Conservation (phyloP, 2,888 invertebrate genomes). For the Leptinotarsa haldemani region DNA sequence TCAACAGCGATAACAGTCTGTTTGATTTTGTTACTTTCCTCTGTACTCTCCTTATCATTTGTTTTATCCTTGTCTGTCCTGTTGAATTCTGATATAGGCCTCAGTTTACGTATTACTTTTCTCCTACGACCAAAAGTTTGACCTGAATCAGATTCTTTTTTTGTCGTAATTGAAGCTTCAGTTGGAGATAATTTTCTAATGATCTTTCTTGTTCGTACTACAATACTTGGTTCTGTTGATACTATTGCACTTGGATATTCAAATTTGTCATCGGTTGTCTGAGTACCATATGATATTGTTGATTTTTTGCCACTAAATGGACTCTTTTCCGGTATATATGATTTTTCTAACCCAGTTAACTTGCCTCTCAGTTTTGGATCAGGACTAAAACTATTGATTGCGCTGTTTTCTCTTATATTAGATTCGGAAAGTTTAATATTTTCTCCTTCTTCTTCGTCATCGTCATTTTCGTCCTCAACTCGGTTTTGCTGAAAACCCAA, state of each 20-base stretch:
- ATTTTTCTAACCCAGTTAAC: constrained; percentile 37
- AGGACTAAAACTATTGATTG: constrained; percentile 53
- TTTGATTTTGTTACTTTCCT: not conserved
- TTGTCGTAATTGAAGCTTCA: constrained; percentile 20
- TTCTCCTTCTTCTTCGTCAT: constrained; percentile 61
- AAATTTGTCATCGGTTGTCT: constrained; percentile 6
- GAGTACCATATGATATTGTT: not conserved
- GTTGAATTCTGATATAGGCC: constrained; percentile 47
- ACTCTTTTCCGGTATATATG: constrained; percentile 18
- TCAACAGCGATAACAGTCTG: constrained; percentile 6
- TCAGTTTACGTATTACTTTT: constrained; percentile 58
- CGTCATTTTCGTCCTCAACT: constrained; percentile 38
- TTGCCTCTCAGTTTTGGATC: constrained; percentile 44
- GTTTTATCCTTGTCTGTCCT: constrained; percentile 1
- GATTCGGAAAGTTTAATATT: constrained; percentile 65
- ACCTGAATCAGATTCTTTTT: constrained; percentile 34
- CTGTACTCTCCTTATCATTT: constrained; percentile 10
- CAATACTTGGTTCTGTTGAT: constrained; percentile 52
- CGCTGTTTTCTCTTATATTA: constrained; percentile 63
- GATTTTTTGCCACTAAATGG: not conserved
- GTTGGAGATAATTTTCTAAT: constrained; percentile 55
- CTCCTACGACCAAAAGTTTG: constrained; percentile 47
- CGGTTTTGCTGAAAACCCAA: constrained; percentile 16
- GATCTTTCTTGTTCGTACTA: constrained; percentile 58
- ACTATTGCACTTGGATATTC: not conserved